Evolutionary conservation across 2,888 invertebrate species (phyloP).

Genomic region (Leucania comma): DNA sequence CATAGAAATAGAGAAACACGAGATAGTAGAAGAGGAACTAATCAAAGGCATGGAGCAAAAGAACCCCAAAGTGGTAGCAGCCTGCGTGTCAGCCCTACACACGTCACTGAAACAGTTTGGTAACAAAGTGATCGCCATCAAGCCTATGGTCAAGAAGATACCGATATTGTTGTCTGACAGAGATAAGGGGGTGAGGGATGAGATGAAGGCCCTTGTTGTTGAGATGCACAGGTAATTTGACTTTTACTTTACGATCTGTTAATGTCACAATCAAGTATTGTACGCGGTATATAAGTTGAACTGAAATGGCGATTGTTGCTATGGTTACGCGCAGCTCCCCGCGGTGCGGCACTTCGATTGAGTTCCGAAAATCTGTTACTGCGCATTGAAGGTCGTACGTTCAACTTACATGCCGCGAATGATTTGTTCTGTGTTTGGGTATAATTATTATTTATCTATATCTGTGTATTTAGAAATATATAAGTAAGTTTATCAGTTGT

Average conservation of each 20-base stretch:
- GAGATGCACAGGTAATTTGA: conserved; percentile 95
- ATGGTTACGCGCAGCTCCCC: too few relatives aligned
- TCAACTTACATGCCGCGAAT: too few relatives aligned
- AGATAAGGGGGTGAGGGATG: conserved; percentile 97
- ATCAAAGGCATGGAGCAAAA: conserved; percentile 98
- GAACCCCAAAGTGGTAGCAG: conserved; percentile 98
- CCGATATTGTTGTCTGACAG: conserved; percentile 96
- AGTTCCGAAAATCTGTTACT: too few relatives aligned
- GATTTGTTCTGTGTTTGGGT: too few relatives aligned
- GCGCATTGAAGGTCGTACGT: too few relatives aligned
- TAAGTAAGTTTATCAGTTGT: too few relatives aligned
- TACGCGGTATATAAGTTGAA: too few relatives aligned
- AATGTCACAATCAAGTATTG: not conserved
- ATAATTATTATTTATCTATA: too few relatives aligned
- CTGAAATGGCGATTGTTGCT: too few relatives aligned
- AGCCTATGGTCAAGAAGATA: conserved; percentile 97
- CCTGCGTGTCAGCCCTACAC: conserved; percentile 94
- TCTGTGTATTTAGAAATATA: too few relatives aligned
- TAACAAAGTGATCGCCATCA: conserved; percentile 96
- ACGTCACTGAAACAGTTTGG: conserved; percentile 97
- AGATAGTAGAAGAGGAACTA: conserved; percentile 96
- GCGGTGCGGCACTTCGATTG: too few relatives aligned
- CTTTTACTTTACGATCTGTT: not conserved
- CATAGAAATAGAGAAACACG: conserved; percentile 98
- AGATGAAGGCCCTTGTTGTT: conserved; percentile 97